These are phyloP conservation scores for Periphyllus acericola DNA, from an alignment of 2,888 invertebrate species.

Conservation along the genomic window DNA sequence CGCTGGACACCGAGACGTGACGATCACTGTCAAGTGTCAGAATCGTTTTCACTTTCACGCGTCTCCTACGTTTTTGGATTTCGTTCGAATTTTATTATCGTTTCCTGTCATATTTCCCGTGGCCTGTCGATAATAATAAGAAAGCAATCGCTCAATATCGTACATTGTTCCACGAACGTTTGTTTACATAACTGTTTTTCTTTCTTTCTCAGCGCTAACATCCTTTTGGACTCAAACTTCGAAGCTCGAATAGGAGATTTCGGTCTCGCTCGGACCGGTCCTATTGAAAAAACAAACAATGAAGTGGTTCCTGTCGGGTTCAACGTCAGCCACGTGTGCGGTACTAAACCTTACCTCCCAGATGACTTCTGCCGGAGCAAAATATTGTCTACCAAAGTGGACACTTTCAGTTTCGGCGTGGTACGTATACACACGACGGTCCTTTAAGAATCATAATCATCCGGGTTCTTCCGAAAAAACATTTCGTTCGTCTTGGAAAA, in stretches of 20 bases:
- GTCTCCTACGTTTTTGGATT: too few species aligned
- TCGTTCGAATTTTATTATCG: too few species aligned
- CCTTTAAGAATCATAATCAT: neutral
- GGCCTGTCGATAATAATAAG: too few species aligned
- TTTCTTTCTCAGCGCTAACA: slow-evolving; percentile 76
- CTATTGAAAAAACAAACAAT: slow-evolving; percentile 71
- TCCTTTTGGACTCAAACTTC: slow-evolving; percentile 85
- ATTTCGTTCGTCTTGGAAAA: too few species aligned
- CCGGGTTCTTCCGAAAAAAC: too few species aligned
- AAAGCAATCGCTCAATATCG: too few species aligned
- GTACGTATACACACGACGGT: slow-evolving; percentile 67
- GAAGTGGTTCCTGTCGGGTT: slow-evolving; percentile 70
- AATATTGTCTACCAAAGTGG: slow-evolving; percentile 88
- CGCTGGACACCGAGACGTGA: too few species aligned
- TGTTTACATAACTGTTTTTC: neutral
- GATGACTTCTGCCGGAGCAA: slow-evolving; percentile 84
- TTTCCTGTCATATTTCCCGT: too few species aligned
- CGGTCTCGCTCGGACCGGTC: slow-evolving; percentile 86
- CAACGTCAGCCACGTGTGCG: slow-evolving; percentile 83
- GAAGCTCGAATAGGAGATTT: slow-evolving; percentile 96
- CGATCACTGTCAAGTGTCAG: too few species aligned
- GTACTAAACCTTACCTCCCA: slow-evolving; percentile 93
- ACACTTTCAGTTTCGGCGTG: slow-evolving; percentile 93
- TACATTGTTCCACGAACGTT: too few species aligned
- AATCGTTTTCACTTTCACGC: too few species aligned